Evolutionary conservation across 2,888 invertebrate genomes (phyloP).

Genomic region (Noctuana brunneofusca): DNA sequence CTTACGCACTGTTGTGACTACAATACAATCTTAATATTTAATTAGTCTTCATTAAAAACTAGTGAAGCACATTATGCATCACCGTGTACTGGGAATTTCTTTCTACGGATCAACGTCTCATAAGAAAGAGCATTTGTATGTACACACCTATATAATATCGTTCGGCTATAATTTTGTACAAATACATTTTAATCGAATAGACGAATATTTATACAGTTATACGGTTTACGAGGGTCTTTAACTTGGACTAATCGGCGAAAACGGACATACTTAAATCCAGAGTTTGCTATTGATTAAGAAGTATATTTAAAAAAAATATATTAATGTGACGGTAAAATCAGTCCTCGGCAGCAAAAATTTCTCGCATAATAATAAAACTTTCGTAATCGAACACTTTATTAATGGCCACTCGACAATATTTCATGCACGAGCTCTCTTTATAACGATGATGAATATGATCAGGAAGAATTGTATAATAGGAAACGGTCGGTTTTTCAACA

Average conservation of each 20-base stretch:
- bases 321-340: neutral
- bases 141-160: no score
- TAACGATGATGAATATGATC: conserved; percentile 62
- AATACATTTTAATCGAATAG: no score
- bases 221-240: no score
- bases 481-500: conserved; percentile 13
- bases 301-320: neutral
- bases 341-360: conserved; percentile 22
- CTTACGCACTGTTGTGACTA: conserved; percentile 17
- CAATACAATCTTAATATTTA: neutral
- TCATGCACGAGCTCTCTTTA: conserved; percentile 57
- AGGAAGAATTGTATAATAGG: conserved; percentile 46
- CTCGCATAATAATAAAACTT: conserved; percentile 11
- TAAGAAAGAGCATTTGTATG: no score
- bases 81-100: neutral
- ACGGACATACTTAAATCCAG: no score
- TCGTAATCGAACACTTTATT: conserved; percentile 31
- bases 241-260: no score
- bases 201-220: no score
- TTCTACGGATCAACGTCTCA: neutral
- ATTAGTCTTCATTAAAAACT: neutral
- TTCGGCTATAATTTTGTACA: no score
- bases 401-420: conserved; percentile 43
- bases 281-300: no score
- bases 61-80: neutral